Percentiles rank a stretch among this genome's conserved stretches.
These are phyloP conservation scores for Chelon labrosus DNA, from an alignment of 2,797 vertebrate genomes.

Conservation along the genomic window DNA sequence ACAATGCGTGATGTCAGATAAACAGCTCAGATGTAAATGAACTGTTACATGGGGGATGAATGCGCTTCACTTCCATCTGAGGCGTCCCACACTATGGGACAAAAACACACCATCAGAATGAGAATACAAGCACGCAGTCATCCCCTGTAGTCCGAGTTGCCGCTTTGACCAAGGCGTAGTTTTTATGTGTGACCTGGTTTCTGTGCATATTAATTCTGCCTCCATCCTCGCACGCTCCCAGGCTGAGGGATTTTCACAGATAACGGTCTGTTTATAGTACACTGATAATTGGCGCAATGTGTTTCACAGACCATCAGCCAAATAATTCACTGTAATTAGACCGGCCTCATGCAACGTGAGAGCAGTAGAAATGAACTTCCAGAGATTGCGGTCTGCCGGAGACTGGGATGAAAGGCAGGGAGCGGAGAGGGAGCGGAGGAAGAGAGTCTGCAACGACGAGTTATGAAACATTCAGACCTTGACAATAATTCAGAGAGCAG, in stretches of 20 bases:
- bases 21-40: neutral
- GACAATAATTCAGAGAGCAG: conserved; percentile 16
- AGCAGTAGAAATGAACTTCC: conserved; percentile 46
- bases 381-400: conserved; percentile 24
- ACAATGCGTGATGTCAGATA: too few species aligned
- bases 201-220: conserved; percentile 78
- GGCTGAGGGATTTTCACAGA: conserved; percentile 79
- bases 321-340: conserved; percentile 76
- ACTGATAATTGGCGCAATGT: conserved; percentile 68
- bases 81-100: neutral
- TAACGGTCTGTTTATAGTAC: conserved; percentile 70
- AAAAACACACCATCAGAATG: conserved; percentile 6
- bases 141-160: conserved; percentile 28
- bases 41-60: neutral
- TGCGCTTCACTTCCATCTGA: conserved; percentile 5
- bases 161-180: conserved; percentile 68
- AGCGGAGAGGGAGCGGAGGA: neutral
- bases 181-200: conserved; percentile 79
- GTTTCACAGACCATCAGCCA: conserved; percentile 76
- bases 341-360: conserved; percentile 49
- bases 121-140: conserved; percentile 2
- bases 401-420: conserved; percentile 20
- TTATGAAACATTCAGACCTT: conserved; percentile 42
- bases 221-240: conserved; percentile 53
- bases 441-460: conserved; percentile 37